These are phyloP conservation scores for Phataginus tetradactyla DNA, from an alignment of 2,797 vertebrate species.

Conservation along the genomic window DNA sequence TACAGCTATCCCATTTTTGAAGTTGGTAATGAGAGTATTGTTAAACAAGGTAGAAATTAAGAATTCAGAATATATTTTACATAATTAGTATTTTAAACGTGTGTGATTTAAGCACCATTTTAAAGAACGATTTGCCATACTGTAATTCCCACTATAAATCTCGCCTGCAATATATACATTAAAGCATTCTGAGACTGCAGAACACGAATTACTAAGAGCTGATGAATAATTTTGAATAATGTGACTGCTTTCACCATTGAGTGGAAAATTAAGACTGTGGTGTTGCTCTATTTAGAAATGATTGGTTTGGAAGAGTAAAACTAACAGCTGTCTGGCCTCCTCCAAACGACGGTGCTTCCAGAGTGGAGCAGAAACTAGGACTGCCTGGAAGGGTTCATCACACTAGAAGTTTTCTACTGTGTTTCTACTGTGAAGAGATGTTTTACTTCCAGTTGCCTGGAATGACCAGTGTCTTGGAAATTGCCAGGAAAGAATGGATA, in stretches of 20 bases:
- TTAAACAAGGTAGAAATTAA: conserved; percentile 72
- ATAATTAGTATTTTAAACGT: conserved; percentile 77
- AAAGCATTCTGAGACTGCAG: conserved; percentile 62
- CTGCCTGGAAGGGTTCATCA: neutral
- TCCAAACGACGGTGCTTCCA: neutral
- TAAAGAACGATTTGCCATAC: conserved; percentile 65
- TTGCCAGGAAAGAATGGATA: rapidly evolving
- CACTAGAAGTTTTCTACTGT: neutral
- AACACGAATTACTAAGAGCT: conserved; percentile 68
- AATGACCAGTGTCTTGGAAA: neutral
- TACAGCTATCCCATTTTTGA: neutral
- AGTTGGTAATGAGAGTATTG: neutral
- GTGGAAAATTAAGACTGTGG: conserved; percentile 80
- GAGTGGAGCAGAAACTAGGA: neutral
- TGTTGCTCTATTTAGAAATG: conserved; percentile 59
- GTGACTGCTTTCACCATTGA: conserved; percentile 78
- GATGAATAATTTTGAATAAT: conserved; percentile 82
- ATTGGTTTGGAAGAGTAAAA: conserved; percentile 11
- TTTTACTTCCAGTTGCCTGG: neutral
- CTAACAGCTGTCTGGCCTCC: conserved; percentile 36
- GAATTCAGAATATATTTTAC: conserved; percentile 59
- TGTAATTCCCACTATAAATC: conserved; percentile 77
- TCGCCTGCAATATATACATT: conserved; percentile 68
- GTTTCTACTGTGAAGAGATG: neutral
- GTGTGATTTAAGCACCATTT: conserved; percentile 63